A percentile compares a stretch with the other conserved stretches of the same genome.
phyloP scores from a whole-genome alignment of 2,797 vertebrate genomes.

The Urocyon cinereoargenteus region DNA sequence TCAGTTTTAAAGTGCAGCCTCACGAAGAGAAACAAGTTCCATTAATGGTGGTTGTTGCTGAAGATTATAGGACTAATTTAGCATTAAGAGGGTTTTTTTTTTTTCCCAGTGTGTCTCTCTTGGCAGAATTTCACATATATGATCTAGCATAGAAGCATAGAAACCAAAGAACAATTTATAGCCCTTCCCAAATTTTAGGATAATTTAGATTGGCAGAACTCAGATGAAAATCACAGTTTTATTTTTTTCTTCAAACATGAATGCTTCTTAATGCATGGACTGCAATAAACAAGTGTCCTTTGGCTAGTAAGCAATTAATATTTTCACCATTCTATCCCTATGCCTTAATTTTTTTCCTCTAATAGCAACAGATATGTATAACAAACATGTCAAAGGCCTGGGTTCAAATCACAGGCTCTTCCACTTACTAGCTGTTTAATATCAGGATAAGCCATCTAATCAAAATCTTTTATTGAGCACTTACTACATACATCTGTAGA shows the following conservation, averaged over 20 bases:
- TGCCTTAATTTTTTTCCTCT: neutral
- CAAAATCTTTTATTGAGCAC: neutral
- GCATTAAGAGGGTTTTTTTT: neutral
- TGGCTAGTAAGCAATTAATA: neutral
- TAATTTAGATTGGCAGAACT: conserved; percentile 24
- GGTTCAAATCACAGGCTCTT: neutral
- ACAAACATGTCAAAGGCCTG: neutral
- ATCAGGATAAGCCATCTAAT: neutral
- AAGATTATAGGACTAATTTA: conserved; percentile 54
- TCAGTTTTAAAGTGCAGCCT: conserved; percentile 20
- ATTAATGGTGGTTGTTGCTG: neutral
- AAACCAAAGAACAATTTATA: neutral
- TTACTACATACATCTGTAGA: neutral
- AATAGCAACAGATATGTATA: neutral
- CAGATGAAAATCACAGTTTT: neutral
- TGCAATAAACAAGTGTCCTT: neutral
- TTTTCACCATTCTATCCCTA: neutral
- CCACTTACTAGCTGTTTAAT: neutral
- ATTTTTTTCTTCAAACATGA: neutral
- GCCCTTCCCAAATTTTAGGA: neutral
- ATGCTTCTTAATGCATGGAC: neutral
- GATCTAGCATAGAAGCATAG: neutral
- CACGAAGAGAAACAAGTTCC: neutral
- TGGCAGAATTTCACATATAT: conserved; percentile 1
- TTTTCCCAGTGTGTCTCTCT: neutral